Percentiles rank a stretch among this genome's conserved stretches.
These are phyloP conservation scores for Suillia variegata DNA, from an alignment of 2,888 invertebrate species.

Conservation along the genomic window DNA sequence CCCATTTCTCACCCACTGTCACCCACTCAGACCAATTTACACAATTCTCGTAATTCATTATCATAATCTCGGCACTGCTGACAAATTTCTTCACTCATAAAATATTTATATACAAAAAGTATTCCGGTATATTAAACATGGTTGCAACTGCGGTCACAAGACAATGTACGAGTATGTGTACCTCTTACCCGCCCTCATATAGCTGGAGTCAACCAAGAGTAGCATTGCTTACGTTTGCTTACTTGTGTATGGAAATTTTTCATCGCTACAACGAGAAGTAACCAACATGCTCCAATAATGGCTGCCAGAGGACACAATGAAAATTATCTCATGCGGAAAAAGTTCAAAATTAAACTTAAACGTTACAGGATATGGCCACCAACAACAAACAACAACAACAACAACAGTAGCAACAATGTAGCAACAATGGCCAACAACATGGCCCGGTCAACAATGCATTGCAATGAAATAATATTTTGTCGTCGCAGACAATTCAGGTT, in stretches of 20 bases:
- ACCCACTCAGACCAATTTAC: no score
- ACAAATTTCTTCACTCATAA: not conserved
- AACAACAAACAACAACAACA: slow-evolving; percentile 31
- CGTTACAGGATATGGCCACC: slow-evolving; percentile 50
- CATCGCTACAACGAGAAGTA: slow-evolving; percentile 10
- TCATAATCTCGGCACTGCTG: not conserved
- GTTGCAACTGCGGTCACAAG: slow-evolving; percentile 28
- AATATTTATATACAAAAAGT: slow-evolving; percentile 14
- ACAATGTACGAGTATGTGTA: not conserved
- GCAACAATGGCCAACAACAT: slow-evolving; percentile 5
- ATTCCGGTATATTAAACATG: slow-evolving; percentile 36
- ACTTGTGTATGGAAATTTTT: slow-evolving; percentile 43
- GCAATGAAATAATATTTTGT: slow-evolving; percentile 18
- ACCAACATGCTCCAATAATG: slow-evolving; percentile 26
- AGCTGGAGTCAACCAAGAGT: not conserved
- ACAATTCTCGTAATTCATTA: not conserved
- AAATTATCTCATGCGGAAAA: slow-evolving; percentile 57
- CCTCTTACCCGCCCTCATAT: slow-evolving; percentile 16
- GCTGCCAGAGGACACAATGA: slow-evolving; percentile 44
- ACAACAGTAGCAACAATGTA: slow-evolving; percentile 6
- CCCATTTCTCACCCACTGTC: no score
- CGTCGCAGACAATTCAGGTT: slow-evolving; percentile 42
- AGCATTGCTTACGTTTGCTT: not conserved
- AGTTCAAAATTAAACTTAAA: slow-evolving; percentile 59
- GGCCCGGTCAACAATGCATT: slow-evolving; percentile 4